These are phyloP conservation scores for Mormyrus proboscirostris DNA, from an alignment of 2,797 vertebrate genomes.

Conservation along the genomic window DNA sequence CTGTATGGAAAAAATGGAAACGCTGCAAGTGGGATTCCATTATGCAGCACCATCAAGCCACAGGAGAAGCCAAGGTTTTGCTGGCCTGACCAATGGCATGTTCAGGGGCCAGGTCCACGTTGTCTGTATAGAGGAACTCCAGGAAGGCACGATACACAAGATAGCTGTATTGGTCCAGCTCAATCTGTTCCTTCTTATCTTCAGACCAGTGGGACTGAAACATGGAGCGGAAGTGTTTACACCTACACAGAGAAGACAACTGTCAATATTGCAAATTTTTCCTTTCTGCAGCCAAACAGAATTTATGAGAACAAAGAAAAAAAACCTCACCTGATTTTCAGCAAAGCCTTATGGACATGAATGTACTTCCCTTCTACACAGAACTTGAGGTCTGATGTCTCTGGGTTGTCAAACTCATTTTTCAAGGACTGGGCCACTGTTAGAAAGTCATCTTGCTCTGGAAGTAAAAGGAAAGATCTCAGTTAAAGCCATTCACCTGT, in stretches of 20 bases:
- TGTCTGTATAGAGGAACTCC: slow-evolving; percentile 92
- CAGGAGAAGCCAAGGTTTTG: background rate
- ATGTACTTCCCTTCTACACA: slow-evolving; percentile 88
- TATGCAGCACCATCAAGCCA: background rate
- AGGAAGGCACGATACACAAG: slow-evolving; percentile 93
- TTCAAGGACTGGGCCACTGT: slow-evolving; percentile 91
- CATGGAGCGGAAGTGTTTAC: slow-evolving; percentile 96
- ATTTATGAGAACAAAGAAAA: background rate
- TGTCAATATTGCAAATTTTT: background rate
- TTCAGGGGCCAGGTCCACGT: slow-evolving; percentile 84
- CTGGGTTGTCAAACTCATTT: slow-evolving; percentile 92
- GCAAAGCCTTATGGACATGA: slow-evolving; percentile 89
- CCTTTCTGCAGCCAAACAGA: background rate
- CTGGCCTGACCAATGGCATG: slow-evolving; percentile 81
- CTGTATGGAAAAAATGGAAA: background rate
- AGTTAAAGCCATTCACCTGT: background rate
- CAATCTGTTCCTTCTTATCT: slow-evolving; percentile 91
- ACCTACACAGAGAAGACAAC: slow-evolving; percentile 56
- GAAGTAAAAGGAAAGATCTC: slow-evolving; percentile 4
- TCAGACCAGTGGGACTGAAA: slow-evolving; percentile 98
- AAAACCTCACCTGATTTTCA: slow-evolving; percentile 87
- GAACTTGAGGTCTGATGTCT: slow-evolving; percentile 92
- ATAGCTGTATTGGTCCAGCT: slow-evolving; percentile 92
- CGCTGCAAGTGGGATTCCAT: background rate
- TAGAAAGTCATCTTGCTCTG: slow-evolving; percentile 88